A percentile compares a stretch with the other conserved stretches of the same genome.
These are phyloP conservation scores for Spisula subtruncata DNA, from an alignment of 2,888 invertebrate genomes.

Conservation along the genomic window DNA sequence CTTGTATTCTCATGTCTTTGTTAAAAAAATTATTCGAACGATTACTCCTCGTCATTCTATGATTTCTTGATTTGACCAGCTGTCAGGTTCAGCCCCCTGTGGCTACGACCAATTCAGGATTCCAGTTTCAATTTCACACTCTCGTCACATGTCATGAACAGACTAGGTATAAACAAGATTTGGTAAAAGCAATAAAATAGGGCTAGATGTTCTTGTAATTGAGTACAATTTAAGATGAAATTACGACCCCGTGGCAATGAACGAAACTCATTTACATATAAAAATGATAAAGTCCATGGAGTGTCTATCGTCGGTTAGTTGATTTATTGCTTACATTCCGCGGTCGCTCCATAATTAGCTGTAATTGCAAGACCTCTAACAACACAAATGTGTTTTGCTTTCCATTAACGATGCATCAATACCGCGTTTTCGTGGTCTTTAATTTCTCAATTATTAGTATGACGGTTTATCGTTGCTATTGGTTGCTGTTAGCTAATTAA, in stretches of 20 bases:
- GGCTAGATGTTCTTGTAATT: background rate
- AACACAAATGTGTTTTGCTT: background rate
- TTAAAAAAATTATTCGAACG: background rate
- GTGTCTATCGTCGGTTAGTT: background rate
- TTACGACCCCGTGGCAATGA: background rate
- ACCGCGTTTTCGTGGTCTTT: background rate
- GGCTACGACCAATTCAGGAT: conserved; percentile 19
- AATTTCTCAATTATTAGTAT: no score
- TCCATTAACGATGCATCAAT: background rate
- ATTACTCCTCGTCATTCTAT: background rate
- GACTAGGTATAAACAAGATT: background rate
- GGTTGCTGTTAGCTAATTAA: background rate
- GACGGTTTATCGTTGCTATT: background rate
- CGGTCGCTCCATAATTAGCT: background rate
- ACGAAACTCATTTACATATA: background rate
- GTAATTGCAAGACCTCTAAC: background rate
- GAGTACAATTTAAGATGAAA: background rate
- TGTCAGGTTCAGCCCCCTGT: no score
- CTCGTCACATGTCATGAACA: conserved; percentile 33
- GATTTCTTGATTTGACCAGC: no score
- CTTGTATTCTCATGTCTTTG: background rate
- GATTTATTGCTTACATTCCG: background rate
- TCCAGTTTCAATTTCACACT: conserved; percentile 41
- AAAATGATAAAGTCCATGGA: background rate
- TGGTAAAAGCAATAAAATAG: background rate